Conservation (phyloP, 2,797 vertebrate genomes). For the Botia almorhae region DNA sequence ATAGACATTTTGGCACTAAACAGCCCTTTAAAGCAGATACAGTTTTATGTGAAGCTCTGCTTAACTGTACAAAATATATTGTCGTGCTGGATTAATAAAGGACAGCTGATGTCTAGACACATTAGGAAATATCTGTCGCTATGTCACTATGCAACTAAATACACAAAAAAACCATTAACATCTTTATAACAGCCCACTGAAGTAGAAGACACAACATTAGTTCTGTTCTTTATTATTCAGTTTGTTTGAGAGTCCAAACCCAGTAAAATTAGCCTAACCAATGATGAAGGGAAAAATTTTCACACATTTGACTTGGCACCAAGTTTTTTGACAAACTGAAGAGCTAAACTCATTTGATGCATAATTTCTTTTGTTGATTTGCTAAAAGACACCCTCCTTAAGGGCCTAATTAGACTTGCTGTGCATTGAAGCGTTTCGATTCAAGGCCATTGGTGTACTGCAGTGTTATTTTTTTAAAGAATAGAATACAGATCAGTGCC, state of each 20-base stretch:
- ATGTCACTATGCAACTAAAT: not conserved
- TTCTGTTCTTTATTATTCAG: slow-evolving; percentile 5
- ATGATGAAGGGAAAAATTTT: not conserved
- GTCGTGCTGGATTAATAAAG: not conserved
- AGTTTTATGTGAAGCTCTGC: slow-evolving; percentile 7
- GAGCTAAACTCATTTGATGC: not conserved
- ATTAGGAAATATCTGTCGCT: slow-evolving; percentile 6
- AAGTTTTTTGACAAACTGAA: not conserved
- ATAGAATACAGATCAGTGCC: slow-evolving; percentile 21
- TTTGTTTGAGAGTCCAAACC: slow-evolving; percentile 2
- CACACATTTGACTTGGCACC: not conserved
- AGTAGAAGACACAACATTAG: slow-evolving; percentile 20
- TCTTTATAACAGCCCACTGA: slow-evolving; percentile 17
- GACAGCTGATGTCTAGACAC: slow-evolving; percentile 14
- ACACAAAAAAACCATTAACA: slow-evolving; percentile 21
- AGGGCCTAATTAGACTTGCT: slow-evolving; percentile 11
- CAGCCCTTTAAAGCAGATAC: not conserved
- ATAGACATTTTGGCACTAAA: not conserved
- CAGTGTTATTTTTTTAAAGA: slow-evolving; percentile 3
- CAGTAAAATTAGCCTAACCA: not conserved
- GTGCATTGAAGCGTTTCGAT: slow-evolving; percentile 5
- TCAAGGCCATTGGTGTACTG: slow-evolving; percentile 13
- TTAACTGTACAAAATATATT: slow-evolving; percentile 8
- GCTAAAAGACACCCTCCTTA: not conserved
- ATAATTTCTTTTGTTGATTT: not conserved